These are phyloP conservation scores for Physocephala rufipes DNA, from an alignment of 2,888 invertebrate genomes.

Conservation along the genomic window DNA sequence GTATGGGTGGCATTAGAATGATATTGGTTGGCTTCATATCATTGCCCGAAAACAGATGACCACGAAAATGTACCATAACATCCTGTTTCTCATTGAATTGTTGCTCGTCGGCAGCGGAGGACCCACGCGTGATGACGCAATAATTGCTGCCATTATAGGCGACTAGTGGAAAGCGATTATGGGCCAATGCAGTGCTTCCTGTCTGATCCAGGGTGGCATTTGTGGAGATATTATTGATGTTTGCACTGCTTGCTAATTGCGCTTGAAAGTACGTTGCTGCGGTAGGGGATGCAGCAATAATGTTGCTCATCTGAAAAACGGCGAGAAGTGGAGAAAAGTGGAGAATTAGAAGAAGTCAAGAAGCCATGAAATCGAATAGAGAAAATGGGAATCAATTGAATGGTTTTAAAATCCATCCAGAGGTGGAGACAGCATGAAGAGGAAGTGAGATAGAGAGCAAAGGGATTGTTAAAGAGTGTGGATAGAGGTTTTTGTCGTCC, in stretches of 20 bases:
- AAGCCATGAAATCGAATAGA: background rate
- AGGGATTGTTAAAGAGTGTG: conserved; percentile 27
- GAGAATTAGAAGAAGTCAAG: background rate
- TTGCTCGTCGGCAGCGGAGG: conserved; percentile 21
- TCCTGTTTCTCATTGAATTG: conserved; percentile 46
- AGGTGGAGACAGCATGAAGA: conserved; percentile 33
- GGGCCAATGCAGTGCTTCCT: conserved; percentile 28
- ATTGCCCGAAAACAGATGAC: conserved; percentile 47
- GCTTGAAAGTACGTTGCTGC: conserved; percentile 61
- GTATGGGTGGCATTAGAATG: conserved; percentile 59
- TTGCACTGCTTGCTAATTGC: conserved; percentile 50
- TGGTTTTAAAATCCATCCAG: background rate
- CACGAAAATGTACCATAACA: conserved; percentile 49
- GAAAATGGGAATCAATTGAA: background rate
- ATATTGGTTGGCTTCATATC: conserved; percentile 53
- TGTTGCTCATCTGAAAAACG: conserved; percentile 57
- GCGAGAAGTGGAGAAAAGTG: background rate
- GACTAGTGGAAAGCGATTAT: conserved; percentile 56
- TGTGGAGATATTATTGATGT: conserved; percentile 43
- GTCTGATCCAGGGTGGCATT: conserved; percentile 38
- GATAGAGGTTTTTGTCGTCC: conserved; percentile 46
- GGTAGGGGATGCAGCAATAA: conserved; percentile 61
- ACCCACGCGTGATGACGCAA: conserved; percentile 58
- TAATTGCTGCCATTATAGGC: conserved; percentile 60
- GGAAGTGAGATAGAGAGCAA: conserved; percentile 47